Base-by-base conservation (phyloP, 2,888 invertebrate species). In the Nysson spinosus region DNA sequence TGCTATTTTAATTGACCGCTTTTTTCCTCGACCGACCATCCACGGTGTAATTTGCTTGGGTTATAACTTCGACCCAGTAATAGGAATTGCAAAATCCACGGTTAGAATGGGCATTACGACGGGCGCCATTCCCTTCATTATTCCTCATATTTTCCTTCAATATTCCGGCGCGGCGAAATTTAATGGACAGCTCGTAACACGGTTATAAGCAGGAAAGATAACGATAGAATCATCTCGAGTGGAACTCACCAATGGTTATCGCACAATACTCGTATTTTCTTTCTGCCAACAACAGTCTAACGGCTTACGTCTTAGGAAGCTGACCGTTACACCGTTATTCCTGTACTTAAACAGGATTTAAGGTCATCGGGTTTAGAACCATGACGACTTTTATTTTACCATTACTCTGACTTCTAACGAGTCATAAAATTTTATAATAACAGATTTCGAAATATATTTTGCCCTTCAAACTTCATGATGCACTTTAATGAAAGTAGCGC, bases 241-340 rank as follows among this genome's bases (percentile, higher is more conserved):
- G 26, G 20, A 43, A 68, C 26, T 49, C 17, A 42, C 49, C 40
- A 43, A 35, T 42, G 67, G 57, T 69, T 71, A 72, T 66, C 58
- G 39, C 28, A 14, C 43, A 19, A 49, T 19, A 24, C 42, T 58
- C 44, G 54, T 24, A 49, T 37, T 54, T 22, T 42, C 50, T 55
- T 39, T 51, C 47, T 40, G 20, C 34, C 35, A 11, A 35, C 43
- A 43, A 51, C 52, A 42, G 55, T 39, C 69, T 66, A 70, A 54
- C 60, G 60, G 69, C 43, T 50, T 55, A 34, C 34, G 49, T 63
- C 57, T 68, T 60, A 61, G 14, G 14, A 35, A 52, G 11, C 16
- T 52, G 24, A 51, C n/a, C 58, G 54, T 3, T 43, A 32, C 43
- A 49, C 55, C 69, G 60, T 73, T 73, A 72, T 37, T 30, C 57